Evolutionary conservation across 2,797 vertebrate species (phyloP), one percentile per base, ranked within the genome.

Genomic region (Paguma larvata): DNA sequence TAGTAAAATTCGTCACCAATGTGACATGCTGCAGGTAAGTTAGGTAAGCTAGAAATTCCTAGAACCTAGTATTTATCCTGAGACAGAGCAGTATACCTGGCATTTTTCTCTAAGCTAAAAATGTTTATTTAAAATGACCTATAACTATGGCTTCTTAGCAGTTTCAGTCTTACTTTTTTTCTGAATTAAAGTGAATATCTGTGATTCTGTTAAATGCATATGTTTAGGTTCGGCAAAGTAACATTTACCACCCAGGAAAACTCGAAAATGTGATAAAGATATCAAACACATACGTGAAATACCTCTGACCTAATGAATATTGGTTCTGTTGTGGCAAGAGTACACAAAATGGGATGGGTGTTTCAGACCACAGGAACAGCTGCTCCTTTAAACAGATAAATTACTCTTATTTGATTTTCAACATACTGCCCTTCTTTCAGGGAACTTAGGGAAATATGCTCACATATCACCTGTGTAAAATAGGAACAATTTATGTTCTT

Each of bases 401-500:
- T 94, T 84, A 65, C 51, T 75, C 87, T 93, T 94, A 91, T 93
- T 88, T 95, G 62, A 94, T 93, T 97, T 94, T 92, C 48, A 93
- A 46, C 15, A 77, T 44, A 90, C 27, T 77, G 67, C 12, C 68
- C 93, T 95, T 68, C 73, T 95, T 85, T 67, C 77, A 95, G 48
- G 65, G 83, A 97, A 94, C n/a, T 92, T 79, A 59, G 38, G 38
- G 41, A 97, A 97, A 96, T 95, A 91, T 48, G 70, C 85, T 97
- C 92, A 79, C 92, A 62, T 65, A 91, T 97, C 92, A 97, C 85
- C 93, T 95, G 89, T 78, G 65, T n/a, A 95, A 97, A 97, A 75
- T 63, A 79, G 75, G 51, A 96, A 93, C 65, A 91, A 97, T 97
- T 98, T 97, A 97, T 96, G 41, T 97, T 96, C 94, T 87, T 95